Evolutionary conservation across 2,113 vertebrate genomes (phyloP), one percentile per base, ranked within the genome.

Genomic region (Hystrix cristata): DNA sequence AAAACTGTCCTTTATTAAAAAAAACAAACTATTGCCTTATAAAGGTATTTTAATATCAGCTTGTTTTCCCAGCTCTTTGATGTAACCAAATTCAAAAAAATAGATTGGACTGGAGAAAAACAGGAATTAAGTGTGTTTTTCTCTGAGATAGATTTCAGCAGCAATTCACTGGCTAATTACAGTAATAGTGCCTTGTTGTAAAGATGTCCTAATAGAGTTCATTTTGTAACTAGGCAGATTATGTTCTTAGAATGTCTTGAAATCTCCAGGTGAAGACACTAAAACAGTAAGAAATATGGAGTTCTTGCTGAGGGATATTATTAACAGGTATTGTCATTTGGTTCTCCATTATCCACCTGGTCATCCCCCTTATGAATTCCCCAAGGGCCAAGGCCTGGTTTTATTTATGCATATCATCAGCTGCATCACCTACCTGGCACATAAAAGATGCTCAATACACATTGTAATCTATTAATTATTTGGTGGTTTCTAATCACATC

Each of bases 101-200:
- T 53, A 27, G 27, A 88, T 55, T 59, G 59, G 31, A 65, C 29
- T 60, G 25, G 79, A 86, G 57, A 83, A 95, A 94, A 95, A 86
- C 51, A 95, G 78, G 55, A 96, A 91, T 89, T 76, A 72, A 89
- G 65, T 86, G 76, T 89, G 87, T 12, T 92, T 85, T 86, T 89
- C 55, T 91, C 83, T 94, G 60, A 76, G 74, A 57, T 91, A 97
- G 85, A 91, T 94, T 95, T 96, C 64, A 91, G 84, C n/a, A 91
- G 79, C 87, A 89, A 93, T 93, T 87, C 82, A 64, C 64, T 88
- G 21, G 21, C 46, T 91, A 90, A 89, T 96, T 86, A 80, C 67
- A 18, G 46, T 25, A 95, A 87, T 80, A 81, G 3, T 78, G 43
- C 59, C 51, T 91, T 91, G 43, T 87, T 93, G 83, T 67, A 59